phyloP scores from a whole-genome alignment of 1,140 invertebrate species.

The Maconellicoccus hirsutus region DNA sequence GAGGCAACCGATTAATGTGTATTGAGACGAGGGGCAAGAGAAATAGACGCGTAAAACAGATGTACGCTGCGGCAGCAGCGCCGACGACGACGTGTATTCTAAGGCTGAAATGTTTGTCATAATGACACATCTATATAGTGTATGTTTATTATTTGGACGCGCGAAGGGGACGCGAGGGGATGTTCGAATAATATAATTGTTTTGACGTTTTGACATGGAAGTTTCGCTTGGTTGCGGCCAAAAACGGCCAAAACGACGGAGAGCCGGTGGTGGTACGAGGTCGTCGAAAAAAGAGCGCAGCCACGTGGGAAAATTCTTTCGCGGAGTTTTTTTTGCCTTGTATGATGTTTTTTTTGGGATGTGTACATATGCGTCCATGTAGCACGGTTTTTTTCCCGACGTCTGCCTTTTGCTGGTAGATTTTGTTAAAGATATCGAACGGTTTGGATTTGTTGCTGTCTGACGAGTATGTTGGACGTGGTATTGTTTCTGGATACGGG shows the following conservation, averaged over 20 bases:
- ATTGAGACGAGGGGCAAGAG: too few species aligned
- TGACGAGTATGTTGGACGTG: neutral
- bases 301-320: slow-evolving; percentile 6
- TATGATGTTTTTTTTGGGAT: neutral
- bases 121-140: neutral
- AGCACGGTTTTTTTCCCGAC: too few species aligned
- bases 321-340: neutral
- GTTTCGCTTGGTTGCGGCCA: slow-evolving; percentile 12
- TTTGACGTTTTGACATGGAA: slow-evolving; percentile 19
- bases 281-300: neutral
- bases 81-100: too few species aligned
- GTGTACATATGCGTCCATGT: neutral
- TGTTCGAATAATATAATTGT: neutral
- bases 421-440: too few species aligned
- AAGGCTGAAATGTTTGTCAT: neutral
- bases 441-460: too few species aligned
- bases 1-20: too few species aligned
- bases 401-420: too few species aligned
- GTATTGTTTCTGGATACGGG: neutral
- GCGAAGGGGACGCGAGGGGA: neutral
- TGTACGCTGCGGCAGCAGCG: too few species aligned
- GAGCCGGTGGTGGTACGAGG: neutral
- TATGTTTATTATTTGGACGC: neutral
- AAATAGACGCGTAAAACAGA: too few species aligned
- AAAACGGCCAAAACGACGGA: neutral